Conservation (phyloP, 2,113 vertebrate species). For the Guaruba guarouba region DNA sequence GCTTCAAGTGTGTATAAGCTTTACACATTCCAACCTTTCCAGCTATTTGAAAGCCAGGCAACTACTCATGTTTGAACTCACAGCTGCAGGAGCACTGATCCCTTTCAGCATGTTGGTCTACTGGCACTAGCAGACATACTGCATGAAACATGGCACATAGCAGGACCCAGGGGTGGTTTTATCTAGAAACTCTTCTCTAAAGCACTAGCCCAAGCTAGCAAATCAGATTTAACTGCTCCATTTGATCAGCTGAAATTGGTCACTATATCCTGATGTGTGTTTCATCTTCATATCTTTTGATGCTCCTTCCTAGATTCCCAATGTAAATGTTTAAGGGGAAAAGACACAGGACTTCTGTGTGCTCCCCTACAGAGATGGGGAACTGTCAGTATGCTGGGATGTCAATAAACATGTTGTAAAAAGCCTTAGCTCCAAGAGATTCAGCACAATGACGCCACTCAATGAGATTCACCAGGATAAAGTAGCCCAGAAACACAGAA, state of each 20-base stretch:
- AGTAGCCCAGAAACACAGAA: not conserved
- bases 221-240: not conserved
- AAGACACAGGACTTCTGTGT: not conserved
- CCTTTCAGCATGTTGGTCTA: not conserved
- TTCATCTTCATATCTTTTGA: not conserved
- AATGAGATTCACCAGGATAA: not conserved
- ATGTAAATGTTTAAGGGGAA: not conserved
- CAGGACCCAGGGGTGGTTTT: fast-evolving
- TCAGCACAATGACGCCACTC: not conserved
- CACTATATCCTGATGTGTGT: not conserved
- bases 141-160: not conserved
- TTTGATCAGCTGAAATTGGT: not conserved
- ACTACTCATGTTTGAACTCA: not conserved
- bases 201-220: not conserved
- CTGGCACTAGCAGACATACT: not conserved
- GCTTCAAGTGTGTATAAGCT: not conserved
- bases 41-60: not conserved
- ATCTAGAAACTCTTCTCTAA: not conserved
- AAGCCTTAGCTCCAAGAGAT: not conserved
- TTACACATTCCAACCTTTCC: not conserved
- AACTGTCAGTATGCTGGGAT: not conserved
- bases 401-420: not conserved
- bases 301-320: not conserved
- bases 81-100: not conserved
- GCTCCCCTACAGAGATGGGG: not conserved